These are phyloP conservation scores for Corticium candelabrum DNA, from an alignment of 37 sponge, comb jelly and placozoan genomes.

Conservation along the genomic window DNA sequence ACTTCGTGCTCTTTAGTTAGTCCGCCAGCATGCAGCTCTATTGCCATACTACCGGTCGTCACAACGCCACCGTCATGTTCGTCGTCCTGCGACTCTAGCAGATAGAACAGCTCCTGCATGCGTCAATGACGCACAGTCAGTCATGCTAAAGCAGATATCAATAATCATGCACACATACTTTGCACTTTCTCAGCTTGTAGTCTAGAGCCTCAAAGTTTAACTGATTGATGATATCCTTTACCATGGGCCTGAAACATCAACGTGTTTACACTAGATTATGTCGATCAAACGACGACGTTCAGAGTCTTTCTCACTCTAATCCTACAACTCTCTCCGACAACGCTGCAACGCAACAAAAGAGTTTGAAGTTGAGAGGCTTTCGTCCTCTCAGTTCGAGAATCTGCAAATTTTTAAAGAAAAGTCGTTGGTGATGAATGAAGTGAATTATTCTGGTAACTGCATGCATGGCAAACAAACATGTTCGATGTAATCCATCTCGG, in stretches of 20 bases:
- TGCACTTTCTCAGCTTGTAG: slow-evolving; percentile 81
- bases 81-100: slow-evolving; percentile 47
- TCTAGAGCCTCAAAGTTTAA: slow-evolving; percentile 75
- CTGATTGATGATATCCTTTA: slow-evolving; percentile 74
- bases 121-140: too few species aligned
- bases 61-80: slow-evolving; percentile 64
- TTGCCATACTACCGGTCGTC: slow-evolving; percentile 50
- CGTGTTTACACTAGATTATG: neutral
- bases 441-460: slow-evolving; percentile 56
- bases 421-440: slow-evolving; percentile 38
- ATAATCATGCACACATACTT: slow-evolving; percentile 60
- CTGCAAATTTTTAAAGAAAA: slow-evolving; percentile 18
- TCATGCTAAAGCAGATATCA: slow-evolving; percentile 73
- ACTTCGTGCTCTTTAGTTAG: slow-evolving; percentile 62
- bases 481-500: slow-evolving; percentile 59
- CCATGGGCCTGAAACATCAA: slow-evolving; percentile 57
- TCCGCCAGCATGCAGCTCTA: slow-evolving; percentile 78
- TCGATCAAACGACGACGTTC: neutral
- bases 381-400: slow-evolving; percentile 69
- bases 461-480: slow-evolving; percentile 53
- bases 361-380: slow-evolving; percentile 62
- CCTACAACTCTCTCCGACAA: slow-evolving; percentile 84
- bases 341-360: slow-evolving; percentile 75
- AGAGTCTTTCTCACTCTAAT: slow-evolving; percentile 36
- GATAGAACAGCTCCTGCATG: slow-evolving; percentile 72